phyloP scores from a whole-genome alignment of 2,797 vertebrate species.

The Anguilla marmorata region DNA sequence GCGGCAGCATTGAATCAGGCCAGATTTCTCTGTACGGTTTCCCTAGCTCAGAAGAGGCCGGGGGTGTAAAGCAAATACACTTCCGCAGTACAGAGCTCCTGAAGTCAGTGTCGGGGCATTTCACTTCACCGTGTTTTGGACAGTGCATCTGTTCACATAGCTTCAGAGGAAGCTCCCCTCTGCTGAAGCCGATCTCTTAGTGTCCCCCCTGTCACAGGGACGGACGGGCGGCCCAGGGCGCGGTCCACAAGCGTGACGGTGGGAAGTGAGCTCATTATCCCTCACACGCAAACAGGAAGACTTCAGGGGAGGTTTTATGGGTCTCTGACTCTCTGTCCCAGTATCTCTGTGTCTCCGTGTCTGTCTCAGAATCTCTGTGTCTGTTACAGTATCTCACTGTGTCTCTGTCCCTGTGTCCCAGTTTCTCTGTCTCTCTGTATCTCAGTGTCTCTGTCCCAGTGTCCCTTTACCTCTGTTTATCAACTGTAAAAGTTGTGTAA shows the following conservation, averaged over 20 bases:
- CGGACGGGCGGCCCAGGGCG: constrained; percentile 36
- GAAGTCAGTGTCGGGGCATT: not conserved
- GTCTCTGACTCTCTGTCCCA: not conserved
- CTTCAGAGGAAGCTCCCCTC: not conserved
- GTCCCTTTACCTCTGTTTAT: too few species aligned
- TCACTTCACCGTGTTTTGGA: constrained; percentile 20
- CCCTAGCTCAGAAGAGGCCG: too few species aligned
- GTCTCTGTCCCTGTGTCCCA: too few species aligned
- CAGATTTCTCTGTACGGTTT: too few species aligned
- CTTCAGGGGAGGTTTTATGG: not conserved
- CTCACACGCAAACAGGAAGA: not conserved
- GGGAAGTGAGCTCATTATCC: constrained; percentile 22
- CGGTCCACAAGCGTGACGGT: not conserved
- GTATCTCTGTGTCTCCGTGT: too few species aligned
- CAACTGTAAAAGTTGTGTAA: too few species aligned
- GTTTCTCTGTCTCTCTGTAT: too few species aligned
- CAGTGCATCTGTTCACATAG: not conserved
- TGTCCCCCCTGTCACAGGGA: constrained; percentile 36
- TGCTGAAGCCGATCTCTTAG: not conserved
- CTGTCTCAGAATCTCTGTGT: too few species aligned
- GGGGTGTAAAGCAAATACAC: not conserved
- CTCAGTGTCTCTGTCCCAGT: too few species aligned
- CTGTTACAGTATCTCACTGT: too few species aligned
- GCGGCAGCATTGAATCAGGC: too few species aligned
- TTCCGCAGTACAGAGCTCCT: not conserved